Base-by-base conservation (phyloP, 1,140 invertebrate genomes). In the Solenopsis invicta region DNA sequence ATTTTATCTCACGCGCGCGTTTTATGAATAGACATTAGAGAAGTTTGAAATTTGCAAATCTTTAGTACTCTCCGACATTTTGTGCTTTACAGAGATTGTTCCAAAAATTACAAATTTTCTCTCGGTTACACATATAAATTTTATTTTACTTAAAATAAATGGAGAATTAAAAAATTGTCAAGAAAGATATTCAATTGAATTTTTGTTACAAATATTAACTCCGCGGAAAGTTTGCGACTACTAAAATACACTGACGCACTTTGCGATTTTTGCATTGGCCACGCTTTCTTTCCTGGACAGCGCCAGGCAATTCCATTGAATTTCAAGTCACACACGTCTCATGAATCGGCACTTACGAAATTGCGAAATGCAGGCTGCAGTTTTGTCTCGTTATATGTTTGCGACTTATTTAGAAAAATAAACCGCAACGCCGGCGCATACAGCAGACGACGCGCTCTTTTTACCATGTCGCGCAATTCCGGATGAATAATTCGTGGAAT, bases 341-440 rank as follows among this genome's bases (percentile, higher is more conserved):
- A 61, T 84, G 54, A 84, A 84, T 84, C 45, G 67, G 29, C 69
- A 84, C 74, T 84, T 84, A 84, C 54, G n/a, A 75, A 61, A 84
- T 74, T 84, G 54, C 80, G 54, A 61, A 74, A 84, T 24, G 21
- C 54, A 59, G 12, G 37, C 50, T 24, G 24, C 12, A 34, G 61
- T 34, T 34, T 64, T 21, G 29, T 8, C 61, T 21, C n/a, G 48
- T 69, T 69, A 24, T 24, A 16, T 61, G 54, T 84, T 74, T 50
- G 56, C 41, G n/a, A 75, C 80, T 84, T 75, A 74, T 75, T 62
- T 50, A 45, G 54, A 24, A 75, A 84, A 84, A 75, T 84, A 75
- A 84, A 84, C 69, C 54, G 37, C 80, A 69, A 45, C 54, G 52
- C 21, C 16, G 52, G 37, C 48, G 52, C 24, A 24, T n/a, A 54